A percentile compares a stretch with the other conserved stretches of the same genome.
Evolutionary conservation across 2,888 invertebrate genomes (phyloP).

Genomic region (Synanthedon myopaeformis): DNA sequence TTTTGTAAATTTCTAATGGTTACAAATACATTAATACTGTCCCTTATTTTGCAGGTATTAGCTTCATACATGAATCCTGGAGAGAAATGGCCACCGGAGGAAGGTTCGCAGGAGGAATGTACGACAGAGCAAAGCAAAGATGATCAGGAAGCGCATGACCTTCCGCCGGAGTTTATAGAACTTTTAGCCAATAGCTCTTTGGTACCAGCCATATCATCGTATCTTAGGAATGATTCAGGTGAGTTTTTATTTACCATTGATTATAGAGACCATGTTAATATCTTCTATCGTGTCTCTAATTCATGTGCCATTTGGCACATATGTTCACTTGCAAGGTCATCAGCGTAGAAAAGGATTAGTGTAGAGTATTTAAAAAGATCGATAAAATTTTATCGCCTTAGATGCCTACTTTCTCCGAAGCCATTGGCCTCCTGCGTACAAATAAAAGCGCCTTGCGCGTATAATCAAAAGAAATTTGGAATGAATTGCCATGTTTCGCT

Average conservation of each 20-base stretch:
- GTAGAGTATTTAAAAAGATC: too few relatives aligned
- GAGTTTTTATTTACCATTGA: constrained; percentile 1
- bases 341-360: too few relatives aligned
- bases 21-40: too few relatives aligned
- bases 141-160: constrained; percentile 31
- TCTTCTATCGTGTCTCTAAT: background rate
- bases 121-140: constrained; percentile 31
- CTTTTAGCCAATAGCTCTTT: constrained; percentile 86
- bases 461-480: too few relatives aligned
- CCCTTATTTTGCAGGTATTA: constrained; percentile 70
- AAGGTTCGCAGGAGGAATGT: constrained; percentile 43
- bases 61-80: constrained; percentile 90
- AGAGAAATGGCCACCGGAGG: constrained; percentile 64
- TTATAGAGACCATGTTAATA: constrained; percentile 3
- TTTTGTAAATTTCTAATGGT: too few relatives aligned
- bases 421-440: too few relatives aligned
- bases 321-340: too few relatives aligned
- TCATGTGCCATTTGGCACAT: background rate
- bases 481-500: too few relatives aligned
- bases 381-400: too few relatives aligned
- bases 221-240: constrained; percentile 92
- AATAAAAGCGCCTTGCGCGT: too few relatives aligned
- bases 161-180: constrained; percentile 81
- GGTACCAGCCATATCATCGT: constrained; percentile 88
- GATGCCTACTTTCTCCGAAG: too few relatives aligned